A percentile compares a stretch with the other conserved stretches of the same genome.
Evolutionary conservation across 2,888 invertebrate genomes (phyloP).

Genomic region (Poecilobothrus nobilitatus): DNA sequence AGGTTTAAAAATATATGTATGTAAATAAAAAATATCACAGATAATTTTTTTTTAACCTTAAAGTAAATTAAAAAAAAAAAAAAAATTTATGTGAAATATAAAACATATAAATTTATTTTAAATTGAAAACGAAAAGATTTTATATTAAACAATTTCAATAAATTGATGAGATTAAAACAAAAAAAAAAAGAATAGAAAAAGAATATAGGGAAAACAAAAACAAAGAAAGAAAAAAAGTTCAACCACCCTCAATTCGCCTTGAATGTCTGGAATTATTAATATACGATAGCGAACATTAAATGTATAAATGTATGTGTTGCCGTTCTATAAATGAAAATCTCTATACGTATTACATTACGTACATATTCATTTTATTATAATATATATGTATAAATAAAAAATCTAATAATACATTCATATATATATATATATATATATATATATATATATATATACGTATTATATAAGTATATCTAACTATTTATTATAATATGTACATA

Average conservation of each 20-base stretch:
- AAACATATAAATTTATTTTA: background rate
- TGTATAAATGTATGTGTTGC: too few relatives aligned
- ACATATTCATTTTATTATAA: too few relatives aligned
- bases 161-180: background rate
- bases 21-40: too few relatives aligned
- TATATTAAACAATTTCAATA: too few relatives aligned
- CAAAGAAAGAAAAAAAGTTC: slow-evolving; percentile 1
- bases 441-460: background rate
- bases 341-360: too few relatives aligned
- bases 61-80: background rate
- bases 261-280: slow-evolving; percentile 8
- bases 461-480: background rate
- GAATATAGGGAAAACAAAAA: background rate
- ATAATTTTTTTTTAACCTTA: too few relatives aligned
- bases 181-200: background rate
- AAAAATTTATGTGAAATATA: background rate
- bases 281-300: background rate
- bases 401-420: too few relatives aligned
- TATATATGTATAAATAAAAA: too few relatives aligned
- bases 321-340: too few relatives aligned
- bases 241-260: slow-evolving; percentile 11
- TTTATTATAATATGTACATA: background rate
- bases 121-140: background rate
- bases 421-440: too few relatives aligned
- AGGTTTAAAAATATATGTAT: background rate